Base-by-base conservation (phyloP, 2,888 invertebrate genomes). In the Choristoneura rosaceana region DNA sequence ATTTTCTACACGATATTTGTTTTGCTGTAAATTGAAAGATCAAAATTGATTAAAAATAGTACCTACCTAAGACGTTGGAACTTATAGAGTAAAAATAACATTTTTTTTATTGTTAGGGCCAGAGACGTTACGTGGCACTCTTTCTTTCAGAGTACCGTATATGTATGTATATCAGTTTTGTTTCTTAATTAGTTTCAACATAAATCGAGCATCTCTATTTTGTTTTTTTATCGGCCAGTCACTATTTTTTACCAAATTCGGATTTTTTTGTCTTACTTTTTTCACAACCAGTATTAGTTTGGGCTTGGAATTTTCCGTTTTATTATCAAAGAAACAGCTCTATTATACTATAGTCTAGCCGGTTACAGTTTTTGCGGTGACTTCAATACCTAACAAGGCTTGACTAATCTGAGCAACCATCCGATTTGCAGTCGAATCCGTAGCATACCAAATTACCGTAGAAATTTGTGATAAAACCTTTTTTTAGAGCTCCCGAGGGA, bases 381-480 rank as follows among this genome's bases (percentile, higher is more conserved):
- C 12, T 45, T 45, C 45, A 58, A 58, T 34, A 45, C 59, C 58
- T 67, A 45, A 59, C 43, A 58, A 67, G 58, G 15, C 67, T 59
- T 67, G 45, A 14, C 67, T 43, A 58, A 67, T 67, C 25, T 43
- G 15, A 25, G 12, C 55, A 55, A 33, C 43, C 45, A 25, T 59
- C 45, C 52, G 59, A 34, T 67, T 25, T 25, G 58, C 10, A 12
- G 55, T 41, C 55, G 33, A 43, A 45, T 45, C 59, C 33, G 25
- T 15, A 45, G 58, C 59, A 45, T 34, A 43, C 14, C 45, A 15
- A 67, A 59, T 67, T 45, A n/a, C 45, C 17, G 17, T 25, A 55
- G 4, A 12, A 25, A 55, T 25, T 55, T 25, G 55, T 55, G 55
- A 55, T 47, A 3, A 43, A 12, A n/a, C 5, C n/a, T 47, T 47